Base-by-base conservation (phyloP, 1,140 invertebrate genomes). In the Dreissena polymorpha region DNA sequence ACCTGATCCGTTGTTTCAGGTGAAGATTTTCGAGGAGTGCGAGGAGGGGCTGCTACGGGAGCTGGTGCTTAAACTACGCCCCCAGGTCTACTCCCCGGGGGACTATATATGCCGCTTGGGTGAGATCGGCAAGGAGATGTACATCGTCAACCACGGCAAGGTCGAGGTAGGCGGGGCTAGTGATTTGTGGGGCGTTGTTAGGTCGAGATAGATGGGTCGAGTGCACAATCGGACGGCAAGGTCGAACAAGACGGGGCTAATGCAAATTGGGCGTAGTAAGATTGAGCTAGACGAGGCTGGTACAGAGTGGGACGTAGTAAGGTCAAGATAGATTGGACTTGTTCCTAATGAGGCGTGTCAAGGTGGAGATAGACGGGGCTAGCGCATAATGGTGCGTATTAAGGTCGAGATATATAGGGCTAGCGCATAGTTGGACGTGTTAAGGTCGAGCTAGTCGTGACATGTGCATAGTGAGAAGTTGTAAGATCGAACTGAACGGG, bases 71-170 rank as follows among this genome's bases (percentile, higher is more conserved):
- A 90, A 91, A 78, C 85, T 92, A 0, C 70, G 87, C 23, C 87
- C 90, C 6, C 88, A 89, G 76, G 88, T 91, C 2, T 92, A 86
- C 63, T 91, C 89, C 10, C 91, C 91, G 0, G 89, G 88, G 0
- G 91, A 92, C 79, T 91, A 90, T 79, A 90, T 92, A 39, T 92
- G 91, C 69, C 85, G 87, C 65, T 90, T 86, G 13, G 92, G 91
- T 25, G 96, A 98, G 94, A 97, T 98, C 21, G 98, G 97, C 97
- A 0, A 95, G 96, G 49, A 99, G 93, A 99, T 99, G 98, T 99
- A 98, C 90, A 99, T 99, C 87, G 98, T 99, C 89, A 97, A 98
- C 18, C 97, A 99, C 92, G 98, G 98, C n/a, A 98, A 98, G 89
- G 94, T 99, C 49, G 97, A 99, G 94, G 98, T 99, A 68, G 85